Evolutionary conservation across 2,888 invertebrate species (phyloP).

Genomic region (Platerodrilus igneus): DNA sequence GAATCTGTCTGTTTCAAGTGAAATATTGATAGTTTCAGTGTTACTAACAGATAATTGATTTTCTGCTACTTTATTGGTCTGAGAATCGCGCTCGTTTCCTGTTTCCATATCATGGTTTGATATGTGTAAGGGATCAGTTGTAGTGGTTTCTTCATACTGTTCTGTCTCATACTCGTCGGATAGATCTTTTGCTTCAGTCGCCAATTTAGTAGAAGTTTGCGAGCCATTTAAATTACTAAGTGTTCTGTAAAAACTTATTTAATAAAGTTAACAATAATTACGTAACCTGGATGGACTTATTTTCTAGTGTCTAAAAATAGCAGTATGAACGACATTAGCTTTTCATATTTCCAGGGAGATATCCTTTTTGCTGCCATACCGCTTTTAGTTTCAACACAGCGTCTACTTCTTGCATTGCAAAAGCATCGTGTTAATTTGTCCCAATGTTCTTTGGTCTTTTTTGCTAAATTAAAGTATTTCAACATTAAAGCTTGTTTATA

Average conservation of each 20-base stretch:
- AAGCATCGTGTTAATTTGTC: constrained; percentile 10
- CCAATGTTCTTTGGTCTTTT: constrained; percentile 12
- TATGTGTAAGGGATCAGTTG: too few relatives aligned
- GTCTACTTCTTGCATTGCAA: too few relatives aligned
- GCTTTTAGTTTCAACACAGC: constrained; percentile 7
- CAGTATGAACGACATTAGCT: constrained; percentile 12
- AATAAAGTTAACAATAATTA: neutral
- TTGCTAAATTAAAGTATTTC: constrained; percentile 29
- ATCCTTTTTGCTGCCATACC: constrained; percentile 6
- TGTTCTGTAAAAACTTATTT: neutral
- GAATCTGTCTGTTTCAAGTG: too few relatives aligned
- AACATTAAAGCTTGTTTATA: constrained; percentile 19
- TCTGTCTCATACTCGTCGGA: too few relatives aligned
- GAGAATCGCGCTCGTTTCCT: too few relatives aligned
- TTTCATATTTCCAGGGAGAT: constrained; percentile 14
- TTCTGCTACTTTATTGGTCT: too few relatives aligned
- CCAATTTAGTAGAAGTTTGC: constrained; percentile 2
- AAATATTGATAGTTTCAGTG: too few relatives aligned
- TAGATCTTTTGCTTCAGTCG: neutral
- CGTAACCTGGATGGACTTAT: too few relatives aligned
- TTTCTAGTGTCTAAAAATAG: constrained; percentile 15
- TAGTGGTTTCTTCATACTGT: too few relatives aligned
- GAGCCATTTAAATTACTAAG: neutral
- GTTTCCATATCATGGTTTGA: too few relatives aligned
- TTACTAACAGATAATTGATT: too few relatives aligned